Evolutionary conservation across 1,140 invertebrate genomes (phyloP).

Genomic region (Bathynomus jamesi): DNA sequence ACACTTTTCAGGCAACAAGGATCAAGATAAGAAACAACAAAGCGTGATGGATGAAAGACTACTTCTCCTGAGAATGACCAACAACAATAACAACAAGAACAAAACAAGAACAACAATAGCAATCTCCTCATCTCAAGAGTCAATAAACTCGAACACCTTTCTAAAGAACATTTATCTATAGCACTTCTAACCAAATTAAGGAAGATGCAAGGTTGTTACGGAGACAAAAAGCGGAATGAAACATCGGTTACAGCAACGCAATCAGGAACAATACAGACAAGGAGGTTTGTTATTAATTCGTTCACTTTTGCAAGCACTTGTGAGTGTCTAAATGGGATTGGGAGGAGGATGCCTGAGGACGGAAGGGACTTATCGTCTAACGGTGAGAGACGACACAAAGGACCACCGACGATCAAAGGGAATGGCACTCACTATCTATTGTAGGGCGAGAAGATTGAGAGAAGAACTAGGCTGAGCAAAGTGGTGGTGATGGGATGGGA

Average conservation of each 20-base stretch:
- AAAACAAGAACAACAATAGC: not conserved
- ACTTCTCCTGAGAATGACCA: not conserved
- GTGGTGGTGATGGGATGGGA: slow-evolving; percentile 32
- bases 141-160: not conserved
- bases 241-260: not conserved
- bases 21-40: not conserved
- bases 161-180: not conserved
- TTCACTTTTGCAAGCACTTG: not conserved
- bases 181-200: not conserved
- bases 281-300: not conserved
- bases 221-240: not conserved
- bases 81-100: not conserved
- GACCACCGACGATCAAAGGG: slow-evolving; percentile 13
- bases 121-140: not conserved
- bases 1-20: not conserved
- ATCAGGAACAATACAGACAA: not conserved
- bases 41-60: not conserved
- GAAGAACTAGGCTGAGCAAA: slow-evolving; percentile 38
- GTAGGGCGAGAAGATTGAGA: slow-evolving; percentile 38
- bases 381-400: not conserved
- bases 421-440: slow-evolving; percentile 38
- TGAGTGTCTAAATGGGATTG: not conserved
- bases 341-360: not conserved
- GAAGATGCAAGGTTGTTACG: not conserved
- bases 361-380: not conserved